Evolutionary conservation across 1,140 invertebrate genomes (phyloP).

Genomic region (Nephila pilipes): DNA sequence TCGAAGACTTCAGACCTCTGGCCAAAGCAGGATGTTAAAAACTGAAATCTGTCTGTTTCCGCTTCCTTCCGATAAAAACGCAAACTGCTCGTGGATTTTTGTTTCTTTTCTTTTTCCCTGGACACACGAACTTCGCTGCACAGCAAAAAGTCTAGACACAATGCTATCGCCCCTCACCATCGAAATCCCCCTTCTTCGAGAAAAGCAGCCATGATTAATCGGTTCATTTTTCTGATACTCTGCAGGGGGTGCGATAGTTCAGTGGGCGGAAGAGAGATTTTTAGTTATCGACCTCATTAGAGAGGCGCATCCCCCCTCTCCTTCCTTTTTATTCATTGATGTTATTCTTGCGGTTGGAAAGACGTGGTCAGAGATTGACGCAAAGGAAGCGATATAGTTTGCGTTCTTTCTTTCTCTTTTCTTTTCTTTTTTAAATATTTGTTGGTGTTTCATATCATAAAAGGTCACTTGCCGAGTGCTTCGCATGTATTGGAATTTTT

Average conservation of each 20-base stretch:
- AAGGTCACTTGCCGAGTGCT: too few relatives aligned
- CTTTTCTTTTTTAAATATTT: too few relatives aligned
- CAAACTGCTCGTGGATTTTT: neutral
- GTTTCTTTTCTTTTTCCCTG: neutral
- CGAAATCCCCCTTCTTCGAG: neutral
- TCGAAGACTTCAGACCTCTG: constrained; percentile 7
- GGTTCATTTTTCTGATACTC: constrained; percentile 4
- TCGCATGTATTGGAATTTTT: too few relatives aligned
- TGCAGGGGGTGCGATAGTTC: neutral
- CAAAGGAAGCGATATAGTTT: neutral
- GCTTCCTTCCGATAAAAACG: neutral
- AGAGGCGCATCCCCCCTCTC: neutral
- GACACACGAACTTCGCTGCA: constrained; percentile 7
- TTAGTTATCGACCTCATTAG: constrained; percentile 39
- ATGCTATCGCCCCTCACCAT: constrained; percentile 15
- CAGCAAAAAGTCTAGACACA: constrained; percentile 5
- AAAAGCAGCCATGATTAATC: constrained; percentile 2
- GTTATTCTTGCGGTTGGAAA: neutral
- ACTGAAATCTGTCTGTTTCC: constrained; percentile 35
- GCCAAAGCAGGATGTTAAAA: constrained; percentile 35
- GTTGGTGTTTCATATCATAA: too few relatives aligned
- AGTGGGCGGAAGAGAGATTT: constrained; percentile 3
- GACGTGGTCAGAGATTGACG: neutral
- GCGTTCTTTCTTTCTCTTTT: too few relatives aligned
- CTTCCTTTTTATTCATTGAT: neutral